These are phyloP conservation scores for Plumapathes pennacea DNA, from an alignment of 92 coral and sea anemone genomes.

Conservation along the genomic window DNA sequence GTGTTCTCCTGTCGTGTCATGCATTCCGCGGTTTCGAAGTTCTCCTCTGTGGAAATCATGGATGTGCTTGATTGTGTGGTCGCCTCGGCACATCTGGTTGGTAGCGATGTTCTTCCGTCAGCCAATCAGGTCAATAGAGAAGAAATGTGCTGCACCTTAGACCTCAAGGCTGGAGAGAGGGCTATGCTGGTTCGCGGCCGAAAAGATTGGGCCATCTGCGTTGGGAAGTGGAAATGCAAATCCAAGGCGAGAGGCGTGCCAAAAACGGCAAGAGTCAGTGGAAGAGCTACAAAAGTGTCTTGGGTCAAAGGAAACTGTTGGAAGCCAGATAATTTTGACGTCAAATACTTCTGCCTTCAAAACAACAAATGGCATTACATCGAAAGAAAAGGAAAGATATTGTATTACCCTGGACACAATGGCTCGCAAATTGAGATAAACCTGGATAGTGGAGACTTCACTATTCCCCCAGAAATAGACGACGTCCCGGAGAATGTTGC, in stretches of 20 bases:
- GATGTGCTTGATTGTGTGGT: conserved; percentile 45
- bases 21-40: conserved; percentile 54
- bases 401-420: conserved; percentile 13
- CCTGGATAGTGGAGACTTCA: conserved; percentile 14
- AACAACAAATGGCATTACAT: too few relatives aligned
- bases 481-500: conserved; percentile 48
- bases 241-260: too few relatives aligned
- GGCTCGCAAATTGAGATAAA: too few relatives aligned
- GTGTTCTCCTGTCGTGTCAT: conserved; percentile 59
- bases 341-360: too few relatives aligned
- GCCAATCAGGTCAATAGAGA: conserved; percentile 23
- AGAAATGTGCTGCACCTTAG: conserved; percentile 11
- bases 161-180: conserved; percentile 34
- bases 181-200: conserved; percentile 75
- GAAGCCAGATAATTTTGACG: too few relatives aligned
- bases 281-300: too few relatives aligned
- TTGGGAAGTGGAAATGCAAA: conserved; percentile 78
- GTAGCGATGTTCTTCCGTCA: conserved; percentile 56
- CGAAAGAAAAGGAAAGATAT: too few relatives aligned
- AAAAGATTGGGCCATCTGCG: conserved; percentile 71
- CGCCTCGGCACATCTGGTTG: conserved; percentile 62
- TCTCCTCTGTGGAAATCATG: conserved; percentile 70
- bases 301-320: too few relatives aligned
- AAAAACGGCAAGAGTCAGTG: too few relatives aligned
- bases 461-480: conserved; percentile 7